Evolutionary conservation across 1,140 invertebrate species (phyloP).

Genomic region (Dreissena rostriformis): DNA sequence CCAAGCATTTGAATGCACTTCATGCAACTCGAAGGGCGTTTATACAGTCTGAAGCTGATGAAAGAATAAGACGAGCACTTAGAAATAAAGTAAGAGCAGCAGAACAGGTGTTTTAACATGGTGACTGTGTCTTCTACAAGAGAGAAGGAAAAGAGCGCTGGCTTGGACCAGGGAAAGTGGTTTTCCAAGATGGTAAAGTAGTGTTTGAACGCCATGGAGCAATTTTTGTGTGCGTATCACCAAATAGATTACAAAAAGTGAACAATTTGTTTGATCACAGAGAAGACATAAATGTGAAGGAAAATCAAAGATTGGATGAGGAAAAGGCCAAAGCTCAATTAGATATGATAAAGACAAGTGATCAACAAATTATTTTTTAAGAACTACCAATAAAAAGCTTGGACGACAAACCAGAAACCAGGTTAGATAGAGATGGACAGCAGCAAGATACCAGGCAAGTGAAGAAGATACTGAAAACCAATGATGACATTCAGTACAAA

Average conservation of each 20-base stretch:
- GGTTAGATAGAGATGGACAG: slow-evolving; percentile 14
- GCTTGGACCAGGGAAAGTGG: slow-evolving; percentile 48
- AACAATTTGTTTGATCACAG: slow-evolving; percentile 32
- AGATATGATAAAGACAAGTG: neutral
- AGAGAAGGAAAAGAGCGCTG: slow-evolving; percentile 51
- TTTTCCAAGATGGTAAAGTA: slow-evolving; percentile 58
- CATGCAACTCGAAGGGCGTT: slow-evolving; percentile 55
- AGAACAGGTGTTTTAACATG: slow-evolving; percentile 56
- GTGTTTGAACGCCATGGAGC: slow-evolving; percentile 60
- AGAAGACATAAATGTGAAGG: slow-evolving; percentile 20
- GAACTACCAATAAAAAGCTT: slow-evolving; percentile 11
- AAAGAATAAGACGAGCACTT: slow-evolving; percentile 51
- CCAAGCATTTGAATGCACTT: slow-evolving; percentile 54
- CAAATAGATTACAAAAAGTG: slow-evolving; percentile 43
- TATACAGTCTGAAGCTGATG: slow-evolving; percentile 50
- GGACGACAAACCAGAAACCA: slow-evolving; percentile 18
- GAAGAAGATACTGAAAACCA: slow-evolving; percentile 33
- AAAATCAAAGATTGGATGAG: slow-evolving; percentile 12
- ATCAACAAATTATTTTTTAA: slow-evolving; percentile 27
- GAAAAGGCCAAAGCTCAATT: neutral
- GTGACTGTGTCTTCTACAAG: slow-evolving; percentile 61
- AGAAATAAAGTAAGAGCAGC: slow-evolving; percentile 55
- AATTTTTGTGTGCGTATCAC: slow-evolving; percentile 56
- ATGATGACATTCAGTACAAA: slow-evolving; percentile 44
- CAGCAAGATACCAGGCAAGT: slow-evolving; percentile 12